Evolutionary conservation across 2,797 vertebrate genomes (phyloP).

Genomic region (Selene dorsalis): DNA sequence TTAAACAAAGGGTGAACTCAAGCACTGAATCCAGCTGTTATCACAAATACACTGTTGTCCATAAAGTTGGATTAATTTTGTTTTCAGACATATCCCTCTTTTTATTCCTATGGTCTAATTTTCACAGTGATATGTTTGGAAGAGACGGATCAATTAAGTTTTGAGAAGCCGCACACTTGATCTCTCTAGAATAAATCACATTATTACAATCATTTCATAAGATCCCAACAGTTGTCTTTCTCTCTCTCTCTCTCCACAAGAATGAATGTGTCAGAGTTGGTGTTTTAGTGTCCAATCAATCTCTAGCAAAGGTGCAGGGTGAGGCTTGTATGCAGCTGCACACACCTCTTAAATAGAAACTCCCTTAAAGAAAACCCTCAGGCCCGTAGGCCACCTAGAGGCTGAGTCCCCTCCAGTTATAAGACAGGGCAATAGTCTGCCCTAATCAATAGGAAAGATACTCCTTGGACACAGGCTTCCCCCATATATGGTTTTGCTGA

Average conservation of each 20-base stretch:
- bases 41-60: no score
- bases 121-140: no score
- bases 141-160: no score
- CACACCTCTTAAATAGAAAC: not conserved
- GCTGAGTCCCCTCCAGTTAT: not conserved
- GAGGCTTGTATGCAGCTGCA: not conserved
- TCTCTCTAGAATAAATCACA: no score
- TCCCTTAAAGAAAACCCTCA: not conserved
- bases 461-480: not conserved
- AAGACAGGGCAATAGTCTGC: not conserved
- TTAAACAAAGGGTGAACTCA: no score
- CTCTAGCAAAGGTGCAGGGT: not conserved
- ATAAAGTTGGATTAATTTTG: no score
- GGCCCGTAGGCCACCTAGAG: not conserved
- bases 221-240: no score
- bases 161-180: no score
- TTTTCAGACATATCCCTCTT: no score
- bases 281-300: not conserved
- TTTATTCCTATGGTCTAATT: no score
- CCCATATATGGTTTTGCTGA: not conserved
- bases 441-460: not conserved
- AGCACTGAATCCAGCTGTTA: no score
- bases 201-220: no score
- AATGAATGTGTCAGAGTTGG: not conserved
- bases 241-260: not conserved